Conservation (phyloP, 2,888 invertebrate genomes). For the Amorpha juglandis region DNA sequence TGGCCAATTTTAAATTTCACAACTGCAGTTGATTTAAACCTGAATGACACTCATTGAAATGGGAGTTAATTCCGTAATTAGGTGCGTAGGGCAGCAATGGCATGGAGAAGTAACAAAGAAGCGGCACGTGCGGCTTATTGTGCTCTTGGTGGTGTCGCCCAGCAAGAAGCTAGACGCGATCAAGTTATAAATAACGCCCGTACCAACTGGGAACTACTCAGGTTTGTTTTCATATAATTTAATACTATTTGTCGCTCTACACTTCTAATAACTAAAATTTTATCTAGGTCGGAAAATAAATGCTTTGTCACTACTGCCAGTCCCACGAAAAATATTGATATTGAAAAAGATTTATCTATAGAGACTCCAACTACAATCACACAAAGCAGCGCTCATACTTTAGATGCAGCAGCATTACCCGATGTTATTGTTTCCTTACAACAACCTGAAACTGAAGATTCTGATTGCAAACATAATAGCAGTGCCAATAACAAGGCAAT, state of each 20-base stretch:
- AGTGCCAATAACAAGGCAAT: conserved; percentile 54
- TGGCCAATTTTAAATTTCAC: not conserved
- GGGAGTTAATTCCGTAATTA: conserved; percentile 34
- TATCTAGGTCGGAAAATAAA: conserved; percentile 86
- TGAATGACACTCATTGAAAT: not conserved
- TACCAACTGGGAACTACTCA: conserved; percentile 93
- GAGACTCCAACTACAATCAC: conserved; percentile 54
- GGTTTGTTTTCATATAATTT: conserved; percentile 46
- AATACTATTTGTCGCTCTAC: no score
- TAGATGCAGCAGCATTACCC: conserved; percentile 57
- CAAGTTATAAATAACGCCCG: conserved; percentile 93
- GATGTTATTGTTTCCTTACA: conserved; percentile 64
- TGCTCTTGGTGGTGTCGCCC: conserved; percentile 83
- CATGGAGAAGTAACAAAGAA: conserved; percentile 92
- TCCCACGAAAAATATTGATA: conserved; percentile 59
- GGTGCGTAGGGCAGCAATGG: conserved; percentile 90
- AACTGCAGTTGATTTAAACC: not conserved
- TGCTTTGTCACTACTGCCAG: conserved; percentile 71
- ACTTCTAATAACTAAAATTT: not conserved
- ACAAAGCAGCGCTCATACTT: conserved; percentile 54
- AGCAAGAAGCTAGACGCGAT: conserved; percentile 88
- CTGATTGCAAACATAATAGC: conserved; percentile 59
- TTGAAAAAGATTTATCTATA: conserved; percentile 63
- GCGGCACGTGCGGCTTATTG: conserved; percentile 87
- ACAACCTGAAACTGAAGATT: conserved; percentile 63